phyloP scores from a whole-genome alignment of 1,140 invertebrate species.

The Ruditapes philippinarum region DNA sequence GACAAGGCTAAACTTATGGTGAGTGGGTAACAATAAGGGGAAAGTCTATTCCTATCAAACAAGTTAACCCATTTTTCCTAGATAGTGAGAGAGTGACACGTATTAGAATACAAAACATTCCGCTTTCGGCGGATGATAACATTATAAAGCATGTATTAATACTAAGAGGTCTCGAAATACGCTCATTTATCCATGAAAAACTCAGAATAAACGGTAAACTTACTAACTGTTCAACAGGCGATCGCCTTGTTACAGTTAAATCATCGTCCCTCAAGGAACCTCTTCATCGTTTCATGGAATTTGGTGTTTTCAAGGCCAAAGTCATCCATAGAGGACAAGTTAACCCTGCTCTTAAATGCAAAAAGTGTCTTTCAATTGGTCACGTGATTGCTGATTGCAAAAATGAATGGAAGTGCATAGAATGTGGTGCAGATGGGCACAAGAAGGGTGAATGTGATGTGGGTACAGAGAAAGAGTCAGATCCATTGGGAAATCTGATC shows the following conservation, averaged over 20 bases:
- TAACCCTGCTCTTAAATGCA: not conserved
- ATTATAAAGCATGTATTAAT: not conserved
- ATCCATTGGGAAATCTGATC: too few species aligned
- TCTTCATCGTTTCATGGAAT: not conserved
- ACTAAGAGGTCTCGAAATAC: not conserved
- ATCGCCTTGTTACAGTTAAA: not conserved
- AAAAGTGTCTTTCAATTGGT: not conserved
- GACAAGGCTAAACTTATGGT: not conserved
- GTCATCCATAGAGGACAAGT: not conserved
- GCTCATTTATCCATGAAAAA: not conserved
- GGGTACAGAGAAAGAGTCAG: too few species aligned
- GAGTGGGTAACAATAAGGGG: not conserved
- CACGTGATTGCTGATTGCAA: not conserved
- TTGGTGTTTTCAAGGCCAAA: not conserved
- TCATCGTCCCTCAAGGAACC: not conserved
- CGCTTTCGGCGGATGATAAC: not conserved
- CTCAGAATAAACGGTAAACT: not conserved
- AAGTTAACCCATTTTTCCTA: not conserved
- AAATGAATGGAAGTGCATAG: not conserved
- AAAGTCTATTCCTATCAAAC: not conserved
- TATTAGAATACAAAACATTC: not conserved
- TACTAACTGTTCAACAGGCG: slow-evolving; percentile 2
- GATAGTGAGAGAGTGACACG: not conserved
- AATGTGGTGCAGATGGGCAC: not conserved
- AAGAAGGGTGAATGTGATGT: not conserved